Evolutionary conservation across 2,888 invertebrate species (phyloP).

Genomic region (Ophion costatus): DNA sequence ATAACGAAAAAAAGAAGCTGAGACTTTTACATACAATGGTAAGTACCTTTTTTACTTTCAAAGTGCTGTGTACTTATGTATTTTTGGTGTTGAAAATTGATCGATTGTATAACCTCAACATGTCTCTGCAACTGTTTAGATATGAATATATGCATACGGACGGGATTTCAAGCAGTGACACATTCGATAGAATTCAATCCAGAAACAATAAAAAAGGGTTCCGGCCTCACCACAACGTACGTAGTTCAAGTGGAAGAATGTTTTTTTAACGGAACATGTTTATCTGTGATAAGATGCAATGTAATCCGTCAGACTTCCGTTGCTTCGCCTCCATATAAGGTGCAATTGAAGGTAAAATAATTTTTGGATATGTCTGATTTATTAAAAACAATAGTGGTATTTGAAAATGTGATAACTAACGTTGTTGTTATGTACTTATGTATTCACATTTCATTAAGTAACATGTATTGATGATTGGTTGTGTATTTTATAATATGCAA

Average conservation of each 20-base stretch:
- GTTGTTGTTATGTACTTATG: not conserved
- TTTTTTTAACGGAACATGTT: not conserved
- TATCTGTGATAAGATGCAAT: slow-evolving; percentile 19
- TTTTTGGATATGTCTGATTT: not conserved
- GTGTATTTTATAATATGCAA: too few relatives aligned
- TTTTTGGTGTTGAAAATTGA: not conserved
- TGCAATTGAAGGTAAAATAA: slow-evolving; percentile 27
- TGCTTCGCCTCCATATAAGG: slow-evolving; percentile 27
- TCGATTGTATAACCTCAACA: too few relatives aligned
- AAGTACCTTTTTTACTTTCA: slow-evolving; percentile 24
- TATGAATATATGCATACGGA: slow-evolving; percentile 20
- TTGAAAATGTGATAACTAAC: slow-evolving; percentile 11
- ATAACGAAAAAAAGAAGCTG: slow-evolving; percentile 1
- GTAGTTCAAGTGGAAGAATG: slow-evolving; percentile 15
- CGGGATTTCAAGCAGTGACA: slow-evolving; percentile 20
- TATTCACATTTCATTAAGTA: not conserved
- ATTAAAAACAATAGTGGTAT: not conserved
- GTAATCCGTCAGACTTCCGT: slow-evolving; percentile 33
- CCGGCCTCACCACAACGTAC: not conserved
- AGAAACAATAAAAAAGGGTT: slow-evolving; percentile 6
- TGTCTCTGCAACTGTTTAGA: too few relatives aligned
- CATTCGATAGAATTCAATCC: slow-evolving; percentile 19
- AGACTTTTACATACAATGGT: slow-evolving; percentile 7
- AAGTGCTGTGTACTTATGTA: not conserved
- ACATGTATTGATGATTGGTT: too few relatives aligned